Evolutionary conservation across 1,140 invertebrate genomes (phyloP).

Genomic region (Homalodisca vitripennis): DNA sequence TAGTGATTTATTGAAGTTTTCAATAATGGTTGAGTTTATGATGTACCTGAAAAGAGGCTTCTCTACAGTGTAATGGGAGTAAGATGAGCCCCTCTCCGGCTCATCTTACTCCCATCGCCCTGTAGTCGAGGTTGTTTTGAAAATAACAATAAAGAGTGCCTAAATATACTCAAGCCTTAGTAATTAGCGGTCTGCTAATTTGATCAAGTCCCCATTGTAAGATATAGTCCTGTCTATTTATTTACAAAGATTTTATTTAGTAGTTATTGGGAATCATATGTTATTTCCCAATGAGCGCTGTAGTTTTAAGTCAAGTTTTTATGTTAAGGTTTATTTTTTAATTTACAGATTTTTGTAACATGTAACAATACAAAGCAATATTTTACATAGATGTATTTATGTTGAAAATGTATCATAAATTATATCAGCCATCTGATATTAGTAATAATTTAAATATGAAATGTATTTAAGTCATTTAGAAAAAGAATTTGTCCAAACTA

Average conservation of each 20-base stretch:
- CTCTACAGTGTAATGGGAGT: neutral
- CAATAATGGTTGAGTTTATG: constrained; percentile 8
- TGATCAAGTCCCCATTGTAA: neutral
- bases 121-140: neutral
- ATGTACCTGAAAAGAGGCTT: neutral
- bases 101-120: neutral
- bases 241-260: constrained; percentile 27
- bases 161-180: constrained; percentile 14
- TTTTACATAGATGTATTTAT: constrained; percentile 21
- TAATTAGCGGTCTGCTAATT: constrained; percentile 6
- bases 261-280: constrained; percentile 6
- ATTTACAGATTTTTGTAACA: constrained; percentile 8
- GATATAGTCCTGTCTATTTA: constrained; percentile 11
- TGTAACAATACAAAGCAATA: neutral
- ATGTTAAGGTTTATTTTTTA: constrained; percentile 19
- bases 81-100: neutral
- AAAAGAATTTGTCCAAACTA: neutral
- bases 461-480: neutral
- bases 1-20: constrained; percentile 13
- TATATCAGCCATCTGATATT: neutral
- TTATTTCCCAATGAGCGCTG: constrained; percentile 9
- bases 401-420: constrained; percentile 1
- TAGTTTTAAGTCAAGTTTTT: constrained; percentile 22
- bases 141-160: constrained; percentile 6
- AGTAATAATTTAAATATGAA: neutral